Base-by-base conservation (phyloP, 1,140 invertebrate genomes). In the Ostrea denselamellosa region DNA sequence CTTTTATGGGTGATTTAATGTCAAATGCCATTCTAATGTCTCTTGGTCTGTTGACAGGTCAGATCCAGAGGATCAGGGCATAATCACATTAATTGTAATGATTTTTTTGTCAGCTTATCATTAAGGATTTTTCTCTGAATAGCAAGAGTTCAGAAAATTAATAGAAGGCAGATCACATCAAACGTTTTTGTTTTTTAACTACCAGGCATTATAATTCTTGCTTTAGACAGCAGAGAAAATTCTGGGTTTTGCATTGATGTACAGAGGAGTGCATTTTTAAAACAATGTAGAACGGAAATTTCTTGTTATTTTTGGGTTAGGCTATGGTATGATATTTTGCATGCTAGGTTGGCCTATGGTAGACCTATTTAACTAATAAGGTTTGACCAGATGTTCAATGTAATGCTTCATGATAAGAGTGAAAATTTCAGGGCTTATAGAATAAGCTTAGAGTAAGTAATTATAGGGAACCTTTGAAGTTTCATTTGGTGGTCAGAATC, bases 1-100 rank as follows among this genome's bases (percentile, higher is more conserved):
- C 19, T 62, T 17, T 62, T 62, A 28, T 77, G 68, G 68, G 28
- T 3, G 68, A 77, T 77, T 77, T 77, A 77, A 77, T 77, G 28
- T 34, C 25, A 77, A 34, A 77, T 22, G 68, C 68, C 68, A 77
- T 62, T 19, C 56, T 19, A n/a, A 17, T 62, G 56, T 58, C 56
- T 17, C 56, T n/a, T 62, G 56, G 56, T n/a, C 56, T 17, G 56
- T 17, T 62, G n/a, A 62, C n/a, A 28, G 28, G 10, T 77, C 14
- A 62, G 14, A 14, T 19, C 34, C 56, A 62, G 56, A 17, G 19
- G 56, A 62, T 62, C 56, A 62, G 56, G 17, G 56, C n/a, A n/a
- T 62, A 7, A 62, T 62, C 14, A n/a, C 56, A 62, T 19, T 62
- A 7, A 17, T 62, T 56, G 17, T 62, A 62, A 17, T 77, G 68